Conservation (phyloP, 2,888 invertebrate genomes). For the Heteromyza rotundicornis region DNA sequence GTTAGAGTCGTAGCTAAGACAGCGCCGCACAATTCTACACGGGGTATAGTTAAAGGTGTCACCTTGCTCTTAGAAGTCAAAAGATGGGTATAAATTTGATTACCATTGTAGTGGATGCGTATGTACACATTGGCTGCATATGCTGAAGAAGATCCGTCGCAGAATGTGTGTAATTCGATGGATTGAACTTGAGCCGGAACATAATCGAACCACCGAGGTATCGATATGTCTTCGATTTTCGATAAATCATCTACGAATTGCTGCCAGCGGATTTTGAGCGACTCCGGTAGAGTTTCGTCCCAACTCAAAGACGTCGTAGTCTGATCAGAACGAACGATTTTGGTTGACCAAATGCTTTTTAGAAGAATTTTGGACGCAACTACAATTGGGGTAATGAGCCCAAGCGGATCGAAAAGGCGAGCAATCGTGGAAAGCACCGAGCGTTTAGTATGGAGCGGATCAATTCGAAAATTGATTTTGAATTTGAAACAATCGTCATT, state of each 20-base stretch:
- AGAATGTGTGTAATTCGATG: neutral
- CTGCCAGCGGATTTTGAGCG: too few species aligned
- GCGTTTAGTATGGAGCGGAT: neutral
- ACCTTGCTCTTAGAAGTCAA: too few species aligned
- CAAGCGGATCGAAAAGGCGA: conserved; percentile 23
- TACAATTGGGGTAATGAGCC: conserved; percentile 4
- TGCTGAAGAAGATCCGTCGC: neutral
- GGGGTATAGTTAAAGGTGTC: conserved; percentile 9
- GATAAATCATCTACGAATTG: too few species aligned
- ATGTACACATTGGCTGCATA: neutral
- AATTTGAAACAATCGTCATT: conserved; percentile 15
- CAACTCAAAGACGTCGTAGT: too few species aligned
- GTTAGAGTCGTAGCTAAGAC: neutral
- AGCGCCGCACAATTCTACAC: conserved; percentile 7
- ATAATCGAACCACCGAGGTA: neutral
- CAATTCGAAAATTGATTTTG: conserved; percentile 13
- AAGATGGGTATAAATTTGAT: too few species aligned
- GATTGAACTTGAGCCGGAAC: too few species aligned
- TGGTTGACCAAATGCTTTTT: neutral
- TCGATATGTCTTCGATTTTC: neutral
- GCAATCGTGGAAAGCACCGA: conserved; percentile 22
- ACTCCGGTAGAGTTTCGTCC: too few species aligned
- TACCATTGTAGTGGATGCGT: too few species aligned
- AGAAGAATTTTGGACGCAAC: neutral
- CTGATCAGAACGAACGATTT: too few species aligned